A percentile compares a stretch with the other conserved stretches of the same genome.
Conservation (phyloP, 2,888 invertebrate genomes). For the Drosophila phalerata region DNA sequence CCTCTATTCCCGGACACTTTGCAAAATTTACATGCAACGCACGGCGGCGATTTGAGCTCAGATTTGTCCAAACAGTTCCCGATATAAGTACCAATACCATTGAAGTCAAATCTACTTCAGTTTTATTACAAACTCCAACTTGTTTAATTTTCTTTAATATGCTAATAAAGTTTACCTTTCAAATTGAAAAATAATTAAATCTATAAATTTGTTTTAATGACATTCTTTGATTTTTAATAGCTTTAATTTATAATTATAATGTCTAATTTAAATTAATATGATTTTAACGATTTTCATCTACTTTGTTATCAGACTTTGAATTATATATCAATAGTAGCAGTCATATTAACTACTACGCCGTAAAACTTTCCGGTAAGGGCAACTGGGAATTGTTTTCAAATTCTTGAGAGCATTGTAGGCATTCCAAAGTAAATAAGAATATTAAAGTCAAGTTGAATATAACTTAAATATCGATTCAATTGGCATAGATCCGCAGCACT, state of each 20-base stretch:
- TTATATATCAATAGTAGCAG: not conserved
- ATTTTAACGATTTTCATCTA: no score
- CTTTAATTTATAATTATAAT: no score
- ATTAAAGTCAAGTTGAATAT: not conserved
- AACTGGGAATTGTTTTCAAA: not conserved
- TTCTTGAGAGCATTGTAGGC: no score
- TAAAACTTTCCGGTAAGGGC: not conserved
- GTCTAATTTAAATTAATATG: no score
- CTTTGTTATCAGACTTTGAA: no score
- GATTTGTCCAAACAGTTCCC: slow-evolving; percentile 22
- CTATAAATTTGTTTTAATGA: no score
- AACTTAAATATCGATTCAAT: slow-evolving; percentile 16
- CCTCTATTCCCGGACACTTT: not conserved
- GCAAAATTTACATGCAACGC: slow-evolving; percentile 37
- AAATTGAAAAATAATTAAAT: not conserved
- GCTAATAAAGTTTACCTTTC: not conserved
- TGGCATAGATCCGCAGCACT: not conserved
- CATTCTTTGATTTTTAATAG: no score
- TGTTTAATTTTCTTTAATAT: not conserved
- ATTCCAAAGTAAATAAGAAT: not conserved
- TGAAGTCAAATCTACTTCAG: slow-evolving; percentile 1
- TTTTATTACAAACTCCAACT: not conserved
- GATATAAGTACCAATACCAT: slow-evolving; percentile 14
- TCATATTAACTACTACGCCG: not conserved
- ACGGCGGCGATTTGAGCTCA: slow-evolving; percentile 25